Evolutionary conservation across 1,140 invertebrate genomes (phyloP), one percentile per base, ranked within the genome.

Genomic region (Orchestia grillus): DNA sequence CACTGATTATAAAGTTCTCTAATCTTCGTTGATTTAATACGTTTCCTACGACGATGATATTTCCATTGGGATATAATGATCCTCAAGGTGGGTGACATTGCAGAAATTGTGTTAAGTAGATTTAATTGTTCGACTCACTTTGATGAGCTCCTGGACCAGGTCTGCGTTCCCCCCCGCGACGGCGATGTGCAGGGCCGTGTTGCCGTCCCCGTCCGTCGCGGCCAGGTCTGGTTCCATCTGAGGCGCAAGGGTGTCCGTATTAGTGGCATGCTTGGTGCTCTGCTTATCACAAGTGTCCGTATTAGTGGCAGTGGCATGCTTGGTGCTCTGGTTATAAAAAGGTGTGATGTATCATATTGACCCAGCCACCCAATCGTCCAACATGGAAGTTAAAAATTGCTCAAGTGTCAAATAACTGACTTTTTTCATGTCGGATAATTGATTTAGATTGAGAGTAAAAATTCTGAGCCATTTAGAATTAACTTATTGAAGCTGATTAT

Each of bases 171-270:
- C 92, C 0, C 36, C 44, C 36, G 16, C 47, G 44, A 94, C 92
- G 3, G 92, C 92, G 92, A 94, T 94, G 92, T 94, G 92, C 36
- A 94, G 92, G 19, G 92, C 92, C 11, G 92, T 94, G 92, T 94
- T 94, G 44, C 92, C 92, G 0, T 94, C 92, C 0, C 40, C 44
- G 44, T 94, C 92, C 6, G 92, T 94, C 44, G 11, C 92, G 11
- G 92, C 41, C 44, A 94, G 19, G 92, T 94, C 44, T 8, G 92
- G 92, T 3, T 40, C 8, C 43, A 45, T 44, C 92, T 94, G 92
- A 16, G 36, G 15, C 11, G 28, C 28, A 77, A 77, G 15, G 15
- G 36, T 15, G 15, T 28, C 6, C 47, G 47, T 53, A 6, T 8
- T 19, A 6, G 47, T 53, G 6, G 19, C 47, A 53, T 53, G 47